Conservation (phyloP, 2,888 invertebrate genomes). For the Oscheius myriophilus region DNA sequence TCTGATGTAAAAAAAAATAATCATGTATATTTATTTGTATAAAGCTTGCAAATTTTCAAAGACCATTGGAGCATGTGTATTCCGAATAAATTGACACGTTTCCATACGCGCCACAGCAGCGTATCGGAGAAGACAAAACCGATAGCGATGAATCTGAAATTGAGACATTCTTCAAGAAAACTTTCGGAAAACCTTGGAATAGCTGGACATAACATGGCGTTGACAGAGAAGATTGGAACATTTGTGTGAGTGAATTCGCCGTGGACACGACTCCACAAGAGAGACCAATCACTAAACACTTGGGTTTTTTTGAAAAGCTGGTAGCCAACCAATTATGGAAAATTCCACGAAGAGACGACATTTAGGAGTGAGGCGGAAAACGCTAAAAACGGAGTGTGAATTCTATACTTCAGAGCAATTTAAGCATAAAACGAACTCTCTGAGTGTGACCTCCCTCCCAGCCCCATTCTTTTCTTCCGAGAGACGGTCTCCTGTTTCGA, state of each 20-base stretch:
- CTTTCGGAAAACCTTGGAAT: conserved; percentile 10
- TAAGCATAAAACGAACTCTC: too few species aligned
- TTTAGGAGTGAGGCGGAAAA: conserved; percentile 12
- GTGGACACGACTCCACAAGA: conserved; percentile 29
- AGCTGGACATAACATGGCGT: conserved; percentile 31
- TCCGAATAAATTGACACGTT: conserved; percentile 5
- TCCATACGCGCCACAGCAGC: conserved; percentile 15
- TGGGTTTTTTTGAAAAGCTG: background rate
- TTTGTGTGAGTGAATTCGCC: conserved; percentile 16
- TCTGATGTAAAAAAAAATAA: too few species aligned
- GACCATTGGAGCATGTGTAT: conserved; percentile 7
- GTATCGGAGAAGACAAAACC: background rate
- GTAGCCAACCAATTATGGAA: conserved; percentile 2
- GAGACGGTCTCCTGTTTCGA: conserved; percentile 38
- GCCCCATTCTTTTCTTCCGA: conserved; percentile 24
- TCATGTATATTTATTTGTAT: too few species aligned
- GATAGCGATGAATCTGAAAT: background rate
- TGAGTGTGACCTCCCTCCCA: background rate
- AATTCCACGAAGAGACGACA: conserved; percentile 7
- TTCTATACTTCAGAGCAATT: too few species aligned
- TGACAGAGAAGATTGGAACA: conserved; percentile 21
- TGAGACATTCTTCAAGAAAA: background rate
- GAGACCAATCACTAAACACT: conserved; percentile 16
- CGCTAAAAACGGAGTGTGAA: background rate
- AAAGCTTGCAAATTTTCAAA: too few species aligned